These are phyloP conservation scores for Siderastrea radians DNA, from an alignment of 92 coral and sea anemone species.

Conservation along the genomic window DNA sequence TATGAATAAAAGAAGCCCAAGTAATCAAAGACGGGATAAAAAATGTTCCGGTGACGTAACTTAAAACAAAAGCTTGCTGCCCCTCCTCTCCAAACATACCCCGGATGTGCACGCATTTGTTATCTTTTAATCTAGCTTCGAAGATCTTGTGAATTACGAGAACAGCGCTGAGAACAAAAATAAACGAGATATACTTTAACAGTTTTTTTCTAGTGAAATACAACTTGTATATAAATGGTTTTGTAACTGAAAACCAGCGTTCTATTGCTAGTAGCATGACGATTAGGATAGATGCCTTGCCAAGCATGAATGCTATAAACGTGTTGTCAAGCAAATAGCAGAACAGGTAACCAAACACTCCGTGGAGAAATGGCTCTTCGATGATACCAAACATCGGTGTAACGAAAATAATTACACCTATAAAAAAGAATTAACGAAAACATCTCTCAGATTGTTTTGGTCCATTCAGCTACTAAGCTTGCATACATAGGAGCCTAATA, in stretches of 20 bases:
- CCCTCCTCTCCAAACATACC: neutral
- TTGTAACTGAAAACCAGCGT: slow-evolving; percentile 8
- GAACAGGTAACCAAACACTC: neutral
- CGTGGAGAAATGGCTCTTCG: neutral
- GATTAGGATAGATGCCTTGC: slow-evolving; percentile 2
- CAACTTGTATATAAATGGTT: neutral
- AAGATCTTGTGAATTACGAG: neutral
- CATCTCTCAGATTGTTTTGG: neutral
- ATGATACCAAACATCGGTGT: slow-evolving; percentile 4
- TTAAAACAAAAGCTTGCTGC: neutral
- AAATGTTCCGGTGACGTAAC: neutral
- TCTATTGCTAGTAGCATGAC: slow-evolving; percentile 7
- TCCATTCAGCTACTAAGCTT: too few relatives aligned
- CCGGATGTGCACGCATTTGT: neutral
- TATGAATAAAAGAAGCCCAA: slow-evolving; percentile 13
- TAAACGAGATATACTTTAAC: neutral
- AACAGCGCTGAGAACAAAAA: neutral
- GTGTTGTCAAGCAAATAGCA: neutral
- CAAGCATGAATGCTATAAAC: neutral
- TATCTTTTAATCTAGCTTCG: neutral
- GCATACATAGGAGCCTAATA: too few relatives aligned
- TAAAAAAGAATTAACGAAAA: neutral
- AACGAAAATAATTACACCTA: neutral
- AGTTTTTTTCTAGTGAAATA: neutral
- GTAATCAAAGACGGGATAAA: neutral